Conservation (phyloP, 2,888 invertebrate species). For the Drosophila algonquin region DNA sequence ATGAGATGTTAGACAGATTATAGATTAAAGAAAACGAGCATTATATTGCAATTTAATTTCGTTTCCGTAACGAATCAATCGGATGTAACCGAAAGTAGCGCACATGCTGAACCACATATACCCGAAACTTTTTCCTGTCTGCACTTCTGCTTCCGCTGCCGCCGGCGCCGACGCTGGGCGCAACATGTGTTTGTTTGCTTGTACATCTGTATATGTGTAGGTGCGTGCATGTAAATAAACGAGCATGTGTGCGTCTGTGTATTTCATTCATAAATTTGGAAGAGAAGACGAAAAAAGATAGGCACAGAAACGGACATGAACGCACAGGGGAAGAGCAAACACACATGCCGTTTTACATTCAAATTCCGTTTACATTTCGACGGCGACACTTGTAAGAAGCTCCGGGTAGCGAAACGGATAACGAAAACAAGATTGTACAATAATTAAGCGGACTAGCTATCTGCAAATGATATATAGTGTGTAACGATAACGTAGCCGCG, state of each 20-base stretch:
- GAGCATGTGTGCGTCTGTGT: conserved; percentile 27
- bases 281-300: conserved; percentile 17
- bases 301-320: background rate
- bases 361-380: conserved; percentile 29
- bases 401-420: background rate
- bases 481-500: background rate
- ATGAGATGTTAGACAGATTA: background rate
- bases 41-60: too few species aligned
- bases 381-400: background rate
- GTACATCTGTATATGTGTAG: conserved; percentile 5
- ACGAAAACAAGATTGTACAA: background rate
- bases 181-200: conserved; percentile 63
- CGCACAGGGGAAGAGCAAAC: conserved; percentile 44
- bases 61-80: background rate
- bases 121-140: conserved; percentile 52
- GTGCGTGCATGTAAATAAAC: conserved; percentile 9
- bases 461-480: background rate
- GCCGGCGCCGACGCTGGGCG: conserved; percentile 55
- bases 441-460: background rate
- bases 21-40: too few species aligned
- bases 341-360: conserved; percentile 36
- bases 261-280: conserved; percentile 61
- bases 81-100: conserved; percentile 34
- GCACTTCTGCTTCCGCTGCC: conserved; percentile 46
- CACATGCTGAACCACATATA: conserved; percentile 30